Evolutionary conservation across 2,888 invertebrate genomes (phyloP).

Genomic region (Adineta ricciae): DNA sequence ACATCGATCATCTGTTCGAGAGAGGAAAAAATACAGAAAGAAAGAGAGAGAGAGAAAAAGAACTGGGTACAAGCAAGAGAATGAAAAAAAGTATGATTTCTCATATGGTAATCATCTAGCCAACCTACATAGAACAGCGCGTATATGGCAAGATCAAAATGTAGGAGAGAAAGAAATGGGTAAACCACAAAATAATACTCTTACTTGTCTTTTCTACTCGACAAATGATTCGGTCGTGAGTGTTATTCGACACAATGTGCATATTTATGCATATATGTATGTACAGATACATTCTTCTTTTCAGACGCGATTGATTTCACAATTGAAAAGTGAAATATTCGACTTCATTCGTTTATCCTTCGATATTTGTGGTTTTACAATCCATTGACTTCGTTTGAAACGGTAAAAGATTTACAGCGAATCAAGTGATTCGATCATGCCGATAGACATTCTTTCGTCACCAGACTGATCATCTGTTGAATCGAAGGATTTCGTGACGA

Average conservation of each 20-base stretch:
- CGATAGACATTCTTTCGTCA: background rate
- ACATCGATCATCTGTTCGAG: background rate
- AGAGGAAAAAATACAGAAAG: background rate
- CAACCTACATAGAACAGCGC: background rate
- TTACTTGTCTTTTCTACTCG: background rate
- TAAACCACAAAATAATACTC: background rate
- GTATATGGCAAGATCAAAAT: background rate
- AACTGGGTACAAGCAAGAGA: background rate
- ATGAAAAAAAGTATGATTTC: slow-evolving; percentile 10
- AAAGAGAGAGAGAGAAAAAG: background rate
- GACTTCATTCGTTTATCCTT: background rate
- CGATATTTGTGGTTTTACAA: background rate
- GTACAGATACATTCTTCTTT: background rate
- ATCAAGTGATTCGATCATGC: background rate
- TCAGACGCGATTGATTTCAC: background rate
- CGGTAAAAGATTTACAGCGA: background rate
- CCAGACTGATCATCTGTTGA: background rate
- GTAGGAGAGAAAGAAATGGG: background rate
- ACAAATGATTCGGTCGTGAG: background rate
- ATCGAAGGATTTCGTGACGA: background rate
- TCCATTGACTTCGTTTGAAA: background rate
- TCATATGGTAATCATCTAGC: slow-evolving; percentile 12
- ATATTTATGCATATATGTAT: background rate
- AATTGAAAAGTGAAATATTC: background rate
- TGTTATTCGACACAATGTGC: background rate